These are phyloP conservation scores for Dermolepida albohirtum DNA, from an alignment of 2,888 invertebrate genomes.

Conservation along the genomic window DNA sequence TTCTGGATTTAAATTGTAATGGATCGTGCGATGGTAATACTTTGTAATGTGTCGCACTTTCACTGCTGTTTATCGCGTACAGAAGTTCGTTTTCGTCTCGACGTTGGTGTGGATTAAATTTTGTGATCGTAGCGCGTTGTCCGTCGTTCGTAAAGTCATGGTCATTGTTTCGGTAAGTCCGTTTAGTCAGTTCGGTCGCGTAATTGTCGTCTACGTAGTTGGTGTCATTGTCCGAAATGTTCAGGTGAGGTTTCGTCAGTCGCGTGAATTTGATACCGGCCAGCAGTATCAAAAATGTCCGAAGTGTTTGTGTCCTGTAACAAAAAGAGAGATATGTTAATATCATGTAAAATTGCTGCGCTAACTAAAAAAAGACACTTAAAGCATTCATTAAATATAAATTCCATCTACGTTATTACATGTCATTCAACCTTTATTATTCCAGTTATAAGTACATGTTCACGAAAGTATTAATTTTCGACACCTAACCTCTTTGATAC, in stretches of 20 bases:
- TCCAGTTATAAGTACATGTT: too few relatives aligned
- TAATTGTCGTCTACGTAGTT: constrained; percentile 34
- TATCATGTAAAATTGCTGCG: too few relatives aligned
- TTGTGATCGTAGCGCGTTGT: constrained; percentile 21
- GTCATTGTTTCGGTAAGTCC: constrained; percentile 33
- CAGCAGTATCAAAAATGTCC: constrained; percentile 41
- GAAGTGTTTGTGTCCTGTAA: constrained; percentile 36
- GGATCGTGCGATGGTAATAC: not conserved
- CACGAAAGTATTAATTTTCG: too few relatives aligned
- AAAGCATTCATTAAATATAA: too few relatives aligned
- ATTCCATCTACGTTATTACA: too few relatives aligned
- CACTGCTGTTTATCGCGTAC: constrained; percentile 13
- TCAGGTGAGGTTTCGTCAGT: constrained; percentile 35
- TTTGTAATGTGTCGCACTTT: constrained; percentile 16
- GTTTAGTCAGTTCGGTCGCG: constrained; percentile 19
- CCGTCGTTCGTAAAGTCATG: constrained; percentile 32
- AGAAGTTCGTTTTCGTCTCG: constrained; percentile 14
- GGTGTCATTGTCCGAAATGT: constrained; percentile 38
- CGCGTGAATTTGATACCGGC: constrained; percentile 42
- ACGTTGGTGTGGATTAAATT: constrained; percentile 11
- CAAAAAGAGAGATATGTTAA: constrained; percentile 3
- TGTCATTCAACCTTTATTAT: too few relatives aligned
- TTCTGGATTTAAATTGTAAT: constrained; percentile 17
- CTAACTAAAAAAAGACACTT: too few relatives aligned
- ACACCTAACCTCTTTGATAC: too few relatives aligned